Evolutionary conservation across 2,113 vertebrate genomes (phyloP).

Genomic region (Columbina picui): DNA sequence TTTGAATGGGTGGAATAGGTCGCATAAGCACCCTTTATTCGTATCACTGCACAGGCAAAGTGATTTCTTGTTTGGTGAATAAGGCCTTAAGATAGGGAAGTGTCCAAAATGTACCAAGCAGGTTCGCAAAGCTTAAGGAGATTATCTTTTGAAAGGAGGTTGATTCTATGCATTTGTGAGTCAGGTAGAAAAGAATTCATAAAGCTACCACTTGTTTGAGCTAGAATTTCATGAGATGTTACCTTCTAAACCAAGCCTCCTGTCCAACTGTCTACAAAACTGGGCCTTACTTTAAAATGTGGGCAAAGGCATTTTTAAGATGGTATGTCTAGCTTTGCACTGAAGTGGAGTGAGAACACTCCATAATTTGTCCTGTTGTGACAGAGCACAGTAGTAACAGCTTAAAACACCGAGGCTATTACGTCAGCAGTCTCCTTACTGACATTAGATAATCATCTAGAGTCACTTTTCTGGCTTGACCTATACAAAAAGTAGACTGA

Average conservation of each 20-base stretch:
- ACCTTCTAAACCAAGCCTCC: slow-evolving; percentile 5
- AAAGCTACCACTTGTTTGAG: neutral
- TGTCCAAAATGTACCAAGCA: neutral
- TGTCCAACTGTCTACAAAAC: neutral
- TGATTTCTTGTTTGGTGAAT: neutral
- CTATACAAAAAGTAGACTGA: neutral
- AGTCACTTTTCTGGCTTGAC: slow-evolving; percentile 29
- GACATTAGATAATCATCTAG: neutral
- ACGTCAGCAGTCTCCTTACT: neutral
- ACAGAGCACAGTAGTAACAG: neutral
- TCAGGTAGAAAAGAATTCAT: neutral
- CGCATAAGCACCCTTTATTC: neutral
- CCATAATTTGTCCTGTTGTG: neutral
- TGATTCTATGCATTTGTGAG: neutral
- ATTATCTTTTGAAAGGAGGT: neutral
- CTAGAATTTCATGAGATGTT: neutral
- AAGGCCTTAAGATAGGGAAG: neutral
- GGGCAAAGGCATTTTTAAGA: neutral
- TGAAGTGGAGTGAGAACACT: neutral
- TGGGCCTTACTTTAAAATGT: neutral
- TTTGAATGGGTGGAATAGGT: neutral
- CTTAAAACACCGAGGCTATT: neutral
- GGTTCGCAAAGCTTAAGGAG: neutral
- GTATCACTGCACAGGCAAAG: neutral
- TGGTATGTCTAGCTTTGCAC: neutral